Evolutionary conservation across 1,140 invertebrate species (phyloP).

Genomic region (Laupala kohalensis): DNA sequence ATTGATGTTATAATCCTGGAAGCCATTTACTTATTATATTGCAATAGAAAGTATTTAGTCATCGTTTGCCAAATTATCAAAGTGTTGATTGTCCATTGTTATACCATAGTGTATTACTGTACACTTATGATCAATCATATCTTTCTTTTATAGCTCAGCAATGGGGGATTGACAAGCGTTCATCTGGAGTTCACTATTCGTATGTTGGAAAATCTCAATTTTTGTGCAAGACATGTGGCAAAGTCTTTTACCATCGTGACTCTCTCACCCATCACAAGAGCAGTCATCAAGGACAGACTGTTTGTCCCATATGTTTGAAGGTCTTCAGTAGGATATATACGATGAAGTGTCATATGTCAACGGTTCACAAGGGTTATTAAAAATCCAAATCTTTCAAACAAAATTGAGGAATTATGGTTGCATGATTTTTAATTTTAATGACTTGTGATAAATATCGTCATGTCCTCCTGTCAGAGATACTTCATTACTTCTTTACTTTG

Average conservation of each 20-base stretch:
- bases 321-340: constrained; percentile 49
- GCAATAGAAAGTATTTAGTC: too few relatives aligned
- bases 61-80: too few relatives aligned
- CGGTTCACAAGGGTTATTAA: constrained; percentile 32
- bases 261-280: constrained; percentile 61
- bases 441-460: too few relatives aligned
- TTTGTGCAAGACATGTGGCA: constrained; percentile 48
- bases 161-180: constrained; percentile 1
- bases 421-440: too few relatives aligned
- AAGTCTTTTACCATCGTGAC: constrained; percentile 62
- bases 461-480: too few relatives aligned
- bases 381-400: not conserved
- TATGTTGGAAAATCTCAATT: not conserved
- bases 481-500: too few relatives aligned
- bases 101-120: too few relatives aligned
- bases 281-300: constrained; percentile 59
- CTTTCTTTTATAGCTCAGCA: constrained; percentile 7
- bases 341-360: constrained; percentile 43
- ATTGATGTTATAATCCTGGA: too few relatives aligned
- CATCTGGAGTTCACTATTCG: not conserved
- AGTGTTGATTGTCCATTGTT: too few relatives aligned
- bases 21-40: too few relatives aligned
- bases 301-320: constrained; percentile 43
- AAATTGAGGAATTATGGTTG: not conserved
- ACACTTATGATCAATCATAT: too few relatives aligned